Evolutionary conservation across 2,888 invertebrate genomes (phyloP).

Genomic region (Drosophila glabriapex): DNA sequence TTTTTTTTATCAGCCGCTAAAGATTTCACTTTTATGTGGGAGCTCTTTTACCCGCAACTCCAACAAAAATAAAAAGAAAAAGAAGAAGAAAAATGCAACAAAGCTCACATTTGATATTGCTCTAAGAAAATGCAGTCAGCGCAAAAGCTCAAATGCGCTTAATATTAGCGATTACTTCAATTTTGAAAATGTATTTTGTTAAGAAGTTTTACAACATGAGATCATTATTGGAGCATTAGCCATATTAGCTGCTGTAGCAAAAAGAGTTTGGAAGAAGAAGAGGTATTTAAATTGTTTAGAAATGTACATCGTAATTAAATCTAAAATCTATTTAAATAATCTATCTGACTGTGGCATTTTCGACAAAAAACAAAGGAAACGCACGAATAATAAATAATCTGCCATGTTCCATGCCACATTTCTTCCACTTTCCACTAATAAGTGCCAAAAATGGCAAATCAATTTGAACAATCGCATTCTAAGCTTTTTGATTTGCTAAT

Average conservation of each 20-base stretch:
- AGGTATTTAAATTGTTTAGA: neutral
- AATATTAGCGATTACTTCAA: neutral
- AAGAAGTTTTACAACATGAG: neutral
- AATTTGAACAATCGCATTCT: neutral
- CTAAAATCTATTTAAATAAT: neutral
- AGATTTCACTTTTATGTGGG: conserved; percentile 76
- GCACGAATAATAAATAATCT: neutral
- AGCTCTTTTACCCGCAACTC: conserved; percentile 26
- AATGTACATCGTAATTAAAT: neutral
- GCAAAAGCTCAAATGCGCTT: conserved; percentile 12
- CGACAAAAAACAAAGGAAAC: neutral
- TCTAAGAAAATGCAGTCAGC: neutral
- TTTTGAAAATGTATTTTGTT: neutral
- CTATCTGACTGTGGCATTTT: neutral
- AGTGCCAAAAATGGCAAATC: neutral
- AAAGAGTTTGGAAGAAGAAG: neutral
- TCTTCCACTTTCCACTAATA: neutral
- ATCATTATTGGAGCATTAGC: neutral
- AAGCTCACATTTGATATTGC: neutral
- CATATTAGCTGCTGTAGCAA: too few species aligned
- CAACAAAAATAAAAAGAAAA: conserved; percentile 8
- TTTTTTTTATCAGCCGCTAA: conserved; percentile 58
- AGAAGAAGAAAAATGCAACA: conserved; percentile 10
- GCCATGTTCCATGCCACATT: neutral
- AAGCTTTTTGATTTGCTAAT: neutral